Percentiles rank a stretch among this genome's conserved stretches.
Conservation (phyloP, 1,140 invertebrate species). For the Tribolium castaneum region DNA sequence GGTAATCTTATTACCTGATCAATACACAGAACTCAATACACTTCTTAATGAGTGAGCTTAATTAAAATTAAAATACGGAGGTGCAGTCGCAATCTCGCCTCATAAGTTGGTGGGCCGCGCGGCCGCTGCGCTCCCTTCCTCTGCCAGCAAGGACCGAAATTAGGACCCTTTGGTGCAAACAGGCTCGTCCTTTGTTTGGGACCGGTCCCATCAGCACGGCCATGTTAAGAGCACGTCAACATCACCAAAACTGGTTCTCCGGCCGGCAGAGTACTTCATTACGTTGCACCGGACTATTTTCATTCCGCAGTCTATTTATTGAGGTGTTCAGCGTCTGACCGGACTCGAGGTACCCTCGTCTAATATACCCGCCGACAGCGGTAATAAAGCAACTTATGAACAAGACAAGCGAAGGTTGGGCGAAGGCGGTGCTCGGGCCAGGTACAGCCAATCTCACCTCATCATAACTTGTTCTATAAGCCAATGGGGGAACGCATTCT, state of each 20-base stretch:
- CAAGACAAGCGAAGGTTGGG: slow-evolving; percentile 55
- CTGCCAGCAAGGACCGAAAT: not conserved
- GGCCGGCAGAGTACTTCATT: slow-evolving; percentile 45
- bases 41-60: slow-evolving; percentile 52
- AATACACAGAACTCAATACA: slow-evolving; percentile 51
- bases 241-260: slow-evolving; percentile 50
- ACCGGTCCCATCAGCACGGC: slow-evolving; percentile 44
- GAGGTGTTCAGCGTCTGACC: slow-evolving; percentile 49
- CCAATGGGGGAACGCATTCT: slow-evolving; percentile 60
- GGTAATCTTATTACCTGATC: slow-evolving; percentile 57
- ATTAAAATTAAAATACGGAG: slow-evolving; percentile 58
- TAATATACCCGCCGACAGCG: slow-evolving; percentile 45
- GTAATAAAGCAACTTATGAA: slow-evolving; percentile 62
- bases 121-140: not conserved
- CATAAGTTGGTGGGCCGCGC: not conserved
- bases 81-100: slow-evolving; percentile 26
- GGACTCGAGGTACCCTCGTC: slow-evolving; percentile 20
- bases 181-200: slow-evolving; percentile 43
- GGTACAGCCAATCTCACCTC: slow-evolving; percentile 62
- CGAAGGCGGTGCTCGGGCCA: slow-evolving; percentile 58
- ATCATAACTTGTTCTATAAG: slow-evolving; percentile 61
- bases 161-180: slow-evolving; percentile 31
- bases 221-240: slow-evolving; percentile 45
- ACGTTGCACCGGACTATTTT: slow-evolving; percentile 44
- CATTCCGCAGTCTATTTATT: slow-evolving; percentile 51